These are phyloP conservation scores for Leptinotarsa undecemlineata DNA, from an alignment of 1,140 invertebrate genomes.

Conservation along the genomic window DNA sequence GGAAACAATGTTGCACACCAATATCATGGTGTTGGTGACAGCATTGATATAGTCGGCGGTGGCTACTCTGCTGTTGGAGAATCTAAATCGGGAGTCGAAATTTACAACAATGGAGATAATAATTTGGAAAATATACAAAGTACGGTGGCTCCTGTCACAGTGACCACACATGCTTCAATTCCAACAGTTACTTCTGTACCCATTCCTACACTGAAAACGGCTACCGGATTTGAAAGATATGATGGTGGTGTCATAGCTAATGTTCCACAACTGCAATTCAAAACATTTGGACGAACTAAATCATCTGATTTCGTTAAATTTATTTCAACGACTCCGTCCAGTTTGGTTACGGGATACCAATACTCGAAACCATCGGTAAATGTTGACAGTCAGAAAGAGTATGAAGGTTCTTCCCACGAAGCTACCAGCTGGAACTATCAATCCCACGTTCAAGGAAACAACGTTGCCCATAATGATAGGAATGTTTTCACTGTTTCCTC, in stretches of 20 bases:
- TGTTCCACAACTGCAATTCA: constrained; percentile 48
- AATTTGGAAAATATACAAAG: constrained; percentile 21
- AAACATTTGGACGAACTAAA: constrained; percentile 37
- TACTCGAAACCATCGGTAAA: constrained; percentile 55
- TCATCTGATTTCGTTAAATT: constrained; percentile 33
- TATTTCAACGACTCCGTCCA: constrained; percentile 25
- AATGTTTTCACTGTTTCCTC: not conserved
- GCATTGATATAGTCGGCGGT: constrained; percentile 47
- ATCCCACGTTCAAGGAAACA: not conserved
- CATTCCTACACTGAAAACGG: constrained; percentile 38
- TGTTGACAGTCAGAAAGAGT: not conserved
- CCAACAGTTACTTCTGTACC: constrained; percentile 47
- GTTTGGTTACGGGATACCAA: constrained; percentile 53
- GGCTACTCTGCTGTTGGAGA: constrained; percentile 48
- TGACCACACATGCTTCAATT: constrained; percentile 36
- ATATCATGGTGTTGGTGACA: constrained; percentile 30
- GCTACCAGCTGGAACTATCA: constrained; percentile 27
- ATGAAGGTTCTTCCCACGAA: not conserved
- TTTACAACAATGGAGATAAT: constrained; percentile 32
- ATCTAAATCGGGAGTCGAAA: constrained; percentile 29
- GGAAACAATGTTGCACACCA: not conserved
- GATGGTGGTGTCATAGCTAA: constrained; percentile 50
- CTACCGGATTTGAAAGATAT: constrained; percentile 41
- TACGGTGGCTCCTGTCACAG: constrained; percentile 28
- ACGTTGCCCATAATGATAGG: not conserved